Percentiles rank a stretch among this genome's conserved stretches.
phyloP scores from a whole-genome alignment of 2,113 vertebrate species.

The Hippocampus mohnikei region DNA sequence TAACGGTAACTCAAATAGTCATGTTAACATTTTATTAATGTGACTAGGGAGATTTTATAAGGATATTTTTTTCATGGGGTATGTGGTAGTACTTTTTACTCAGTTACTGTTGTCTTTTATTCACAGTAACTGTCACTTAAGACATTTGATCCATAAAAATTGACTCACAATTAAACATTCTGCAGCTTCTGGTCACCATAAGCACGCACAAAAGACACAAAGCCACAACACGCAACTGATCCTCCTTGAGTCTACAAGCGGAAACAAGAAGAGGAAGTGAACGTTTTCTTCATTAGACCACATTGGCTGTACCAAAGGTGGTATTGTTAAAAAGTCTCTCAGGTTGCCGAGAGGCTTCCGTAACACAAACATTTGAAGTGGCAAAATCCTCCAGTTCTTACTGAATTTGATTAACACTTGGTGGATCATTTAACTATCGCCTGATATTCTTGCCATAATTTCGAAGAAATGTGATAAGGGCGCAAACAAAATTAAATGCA shows the following conservation, averaged over 20 bases:
- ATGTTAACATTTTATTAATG: neutral
- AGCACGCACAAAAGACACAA: conserved; percentile 16
- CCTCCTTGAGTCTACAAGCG: neutral
- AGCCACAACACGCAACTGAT: conserved; percentile 4
- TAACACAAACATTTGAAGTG: neutral
- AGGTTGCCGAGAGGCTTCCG: neutral
- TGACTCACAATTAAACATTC: conserved; percentile 1
- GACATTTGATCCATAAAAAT: neutral
- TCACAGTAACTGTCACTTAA: neutral
- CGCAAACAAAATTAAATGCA: neutral
- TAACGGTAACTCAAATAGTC: neutral
- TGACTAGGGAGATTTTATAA: neutral
- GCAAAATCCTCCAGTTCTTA: neutral
- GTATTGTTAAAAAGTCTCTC: neutral
- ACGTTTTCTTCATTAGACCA: neutral
- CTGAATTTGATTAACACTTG: neutral
- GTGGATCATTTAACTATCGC: neutral
- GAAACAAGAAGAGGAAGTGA: conserved; percentile 39
- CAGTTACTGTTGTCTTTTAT: too few relatives aligned
- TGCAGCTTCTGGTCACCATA: conserved; percentile 17
- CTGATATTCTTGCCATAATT: neutral
- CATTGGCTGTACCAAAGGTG: neutral
- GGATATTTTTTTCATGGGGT: too few relatives aligned
- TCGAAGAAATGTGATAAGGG: neutral
- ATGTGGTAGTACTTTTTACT: neutral